phyloP scores from a whole-genome alignment of 2,797 vertebrate species.

The Valencia hispanica region DNA sequence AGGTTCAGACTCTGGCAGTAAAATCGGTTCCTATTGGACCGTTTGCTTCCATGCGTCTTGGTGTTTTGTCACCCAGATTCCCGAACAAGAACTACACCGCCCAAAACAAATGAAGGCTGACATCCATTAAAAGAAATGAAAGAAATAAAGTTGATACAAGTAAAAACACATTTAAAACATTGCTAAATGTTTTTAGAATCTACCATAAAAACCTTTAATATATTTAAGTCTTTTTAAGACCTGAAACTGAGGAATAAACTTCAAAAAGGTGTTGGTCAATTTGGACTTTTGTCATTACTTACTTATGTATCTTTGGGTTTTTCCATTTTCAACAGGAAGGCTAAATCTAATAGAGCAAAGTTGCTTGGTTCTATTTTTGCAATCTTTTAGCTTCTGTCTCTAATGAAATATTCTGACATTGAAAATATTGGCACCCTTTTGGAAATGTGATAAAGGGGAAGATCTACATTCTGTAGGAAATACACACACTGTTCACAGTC shows the following conservation, averaged over 20 bases:
- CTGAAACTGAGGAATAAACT: not conserved
- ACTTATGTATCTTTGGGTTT: too few relatives aligned
- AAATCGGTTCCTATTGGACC: not conserved
- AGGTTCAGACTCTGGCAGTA: not conserved
- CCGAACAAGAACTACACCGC: not conserved
- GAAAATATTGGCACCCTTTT: not conserved
- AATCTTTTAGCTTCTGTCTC: not conserved
- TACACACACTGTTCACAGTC: not conserved
- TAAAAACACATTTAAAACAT: not conserved
- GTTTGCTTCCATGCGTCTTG: not conserved
- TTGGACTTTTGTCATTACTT: not conserved
- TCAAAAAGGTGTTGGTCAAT: not conserved
- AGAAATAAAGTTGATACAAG: not conserved
- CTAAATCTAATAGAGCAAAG: not conserved
- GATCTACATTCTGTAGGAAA: not conserved
- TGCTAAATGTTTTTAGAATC: not conserved
- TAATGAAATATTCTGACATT: not conserved
- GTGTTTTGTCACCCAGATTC: too few relatives aligned
- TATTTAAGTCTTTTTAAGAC: not conserved
- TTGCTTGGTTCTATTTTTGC: not conserved
- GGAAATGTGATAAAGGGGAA: not conserved
- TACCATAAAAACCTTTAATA: too few relatives aligned
- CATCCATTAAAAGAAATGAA: not conserved
- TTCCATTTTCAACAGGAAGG: not conserved
- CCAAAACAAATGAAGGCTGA: not conserved